Base-by-base conservation (phyloP, 2,888 invertebrate species). In the Dermolepida albohirtum region DNA sequence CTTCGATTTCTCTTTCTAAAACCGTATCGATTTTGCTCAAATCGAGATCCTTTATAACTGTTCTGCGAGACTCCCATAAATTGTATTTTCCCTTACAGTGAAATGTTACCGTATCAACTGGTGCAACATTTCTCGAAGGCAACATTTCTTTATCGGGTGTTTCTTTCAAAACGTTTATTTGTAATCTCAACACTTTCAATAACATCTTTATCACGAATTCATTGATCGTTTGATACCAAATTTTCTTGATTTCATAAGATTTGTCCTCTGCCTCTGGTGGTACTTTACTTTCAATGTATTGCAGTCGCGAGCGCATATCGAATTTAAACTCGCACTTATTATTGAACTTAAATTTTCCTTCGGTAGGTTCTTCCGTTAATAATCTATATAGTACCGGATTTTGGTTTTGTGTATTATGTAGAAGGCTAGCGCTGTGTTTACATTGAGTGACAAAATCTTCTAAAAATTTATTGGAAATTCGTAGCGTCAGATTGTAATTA, bases 401-500 rank as follows among this genome's bases (percentile, higher is more conserved):
- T 47, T 68, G 62, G 12, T 62, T 50, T 68, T 68, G 14, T 67
- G 68, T 5, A 70, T 64, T 10, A 66, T 64, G 59, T 44, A 81
- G 81, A 16, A 81, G 70, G 41, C 78, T 68, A 2, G 74, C 70
- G 5, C 78, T 79, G 11, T 76, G 66, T 14, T 70, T 57, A 55
- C 83, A 84, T 39, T 78, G 78, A 1, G 72, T 72, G 47, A 80
- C 75, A 72, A 85, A 83, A 27, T 67, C 62, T 16, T 79, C 71
- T 1, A 83, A 57, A 29, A 75, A 51, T 51, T 76, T 76, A 6
- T 11, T 8, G 1, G 73, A 51, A 10, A 87, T 78, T 1, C 79
- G 74, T 8, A 80, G 80, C 0, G 87, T 84, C 2, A 89, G 82
- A 75, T 91, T 91, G 74, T 87, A 85, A 71, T 84, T 84, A 63